phyloP scores from a whole-genome alignment of 2,888 invertebrate species.

The Apeira syringaria region DNA sequence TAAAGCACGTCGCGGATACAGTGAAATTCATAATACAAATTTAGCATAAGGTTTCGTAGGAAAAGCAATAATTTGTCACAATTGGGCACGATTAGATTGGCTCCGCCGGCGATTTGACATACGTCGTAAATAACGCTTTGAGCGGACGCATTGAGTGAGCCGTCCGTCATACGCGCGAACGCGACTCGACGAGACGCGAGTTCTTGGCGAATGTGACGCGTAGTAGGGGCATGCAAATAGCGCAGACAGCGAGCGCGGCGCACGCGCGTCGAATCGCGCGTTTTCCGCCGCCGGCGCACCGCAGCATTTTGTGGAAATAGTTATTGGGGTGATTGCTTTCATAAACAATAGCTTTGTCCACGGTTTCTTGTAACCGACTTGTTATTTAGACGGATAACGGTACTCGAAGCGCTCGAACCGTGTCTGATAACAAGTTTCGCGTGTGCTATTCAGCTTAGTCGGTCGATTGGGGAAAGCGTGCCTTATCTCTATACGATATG shows the following conservation, averaged over 20 bases:
- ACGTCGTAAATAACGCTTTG: constrained; percentile 75
- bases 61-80: constrained; percentile 83
- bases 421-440: constrained; percentile 54
- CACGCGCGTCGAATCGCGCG: constrained; percentile 80
- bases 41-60: constrained; percentile 77
- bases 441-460: constrained; percentile 41
- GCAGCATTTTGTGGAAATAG: constrained; percentile 78
- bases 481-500: constrained; percentile 34
- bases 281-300: constrained; percentile 70
- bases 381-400: constrained; percentile 71
- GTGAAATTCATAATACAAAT: constrained; percentile 71
- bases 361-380: constrained; percentile 62
- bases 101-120: constrained; percentile 79
- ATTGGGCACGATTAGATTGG: constrained; percentile 82
- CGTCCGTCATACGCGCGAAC: constrained; percentile 32
- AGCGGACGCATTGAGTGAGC: constrained; percentile 62
- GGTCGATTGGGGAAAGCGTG: constrained; percentile 33
- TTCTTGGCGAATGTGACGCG: constrained; percentile 26
- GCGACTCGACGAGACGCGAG: constrained; percentile 16
- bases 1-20: constrained; percentile 57
- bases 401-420: constrained; percentile 40
- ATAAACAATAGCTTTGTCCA: constrained; percentile 81
- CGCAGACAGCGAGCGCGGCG: constrained; percentile 59
- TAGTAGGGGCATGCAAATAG: constrained; percentile 59
- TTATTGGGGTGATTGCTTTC: constrained; percentile 83